These are phyloP conservation scores for Helicorthomorpha holstii DNA, from an alignment of 1,140 invertebrate genomes.

Conservation along the genomic window DNA sequence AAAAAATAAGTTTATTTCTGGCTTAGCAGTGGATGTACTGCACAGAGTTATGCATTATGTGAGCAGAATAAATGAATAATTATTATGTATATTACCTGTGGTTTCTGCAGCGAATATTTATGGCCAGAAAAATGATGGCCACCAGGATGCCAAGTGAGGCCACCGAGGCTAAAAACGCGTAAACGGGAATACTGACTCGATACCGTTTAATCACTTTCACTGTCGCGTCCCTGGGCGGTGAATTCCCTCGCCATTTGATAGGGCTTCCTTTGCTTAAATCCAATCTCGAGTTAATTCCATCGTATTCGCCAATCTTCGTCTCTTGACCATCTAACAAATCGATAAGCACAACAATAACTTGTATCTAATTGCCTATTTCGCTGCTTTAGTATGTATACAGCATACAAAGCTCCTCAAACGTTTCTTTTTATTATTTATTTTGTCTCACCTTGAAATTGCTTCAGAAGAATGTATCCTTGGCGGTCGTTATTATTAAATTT, in stretches of 20 bases:
- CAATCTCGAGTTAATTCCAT: conserved; percentile 54
- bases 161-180: conserved; percentile 58
- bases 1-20: no score
- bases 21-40: no score
- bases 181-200: conserved; percentile 76
- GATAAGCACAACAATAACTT: background rate
- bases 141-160: conserved; percentile 78
- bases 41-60: no score
- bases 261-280: conserved; percentile 49
- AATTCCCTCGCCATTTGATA: conserved; percentile 5
- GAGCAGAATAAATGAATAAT: no score
- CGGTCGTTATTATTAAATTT: conserved; percentile 89
- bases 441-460: conserved; percentile 71
- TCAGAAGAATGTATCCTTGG: conserved; percentile 79
- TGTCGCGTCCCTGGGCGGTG: conserved; percentile 65
- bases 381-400: background rate
- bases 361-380: background rate
- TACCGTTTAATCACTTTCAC: conserved; percentile 66
- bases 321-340: conserved; percentile 41
- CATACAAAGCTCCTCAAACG: background rate
- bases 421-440: background rate
- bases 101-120: conserved; percentile 91
- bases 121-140: conserved; percentile 75
- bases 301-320: conserved; percentile 79
- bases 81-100: no score